Evolutionary conservation across 2,888 invertebrate genomes (phyloP).

Genomic region (Synanthedon andrenaeformis): DNA sequence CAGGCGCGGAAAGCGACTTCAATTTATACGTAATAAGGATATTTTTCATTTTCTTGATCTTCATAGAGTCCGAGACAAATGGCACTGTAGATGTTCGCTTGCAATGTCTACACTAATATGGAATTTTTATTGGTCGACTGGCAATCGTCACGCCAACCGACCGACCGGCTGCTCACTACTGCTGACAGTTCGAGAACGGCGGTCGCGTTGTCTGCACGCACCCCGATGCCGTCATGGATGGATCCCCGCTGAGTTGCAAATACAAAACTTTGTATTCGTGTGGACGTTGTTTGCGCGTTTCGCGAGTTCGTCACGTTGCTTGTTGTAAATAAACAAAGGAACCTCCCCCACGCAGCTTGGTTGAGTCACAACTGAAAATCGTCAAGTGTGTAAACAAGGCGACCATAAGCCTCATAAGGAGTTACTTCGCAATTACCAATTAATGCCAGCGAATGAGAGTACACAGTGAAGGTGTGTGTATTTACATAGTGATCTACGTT

Average conservation of each 20-base stretch:
- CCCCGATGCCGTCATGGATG: conserved; percentile 4
- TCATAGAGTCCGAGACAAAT: conserved; percentile 19
- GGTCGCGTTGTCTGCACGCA: conserved; percentile 36
- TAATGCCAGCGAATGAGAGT: no score
- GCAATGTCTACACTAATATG: conserved; percentile 44
- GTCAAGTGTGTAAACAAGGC: conserved; percentile 28
- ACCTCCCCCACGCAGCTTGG: conserved; percentile 12
- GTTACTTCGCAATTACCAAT: no score
- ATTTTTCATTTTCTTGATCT: no score
- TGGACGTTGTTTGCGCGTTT: conserved; percentile 6
- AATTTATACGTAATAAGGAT: no score
- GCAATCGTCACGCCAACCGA: conserved; percentile 5
- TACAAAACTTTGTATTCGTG: conserved; percentile 10
- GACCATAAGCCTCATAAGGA: neutral
- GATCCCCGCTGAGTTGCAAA: conserved; percentile 8
- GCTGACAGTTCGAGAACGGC: conserved; percentile 44
- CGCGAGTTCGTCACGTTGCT: conserved; percentile 18
- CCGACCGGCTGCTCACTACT: no score
- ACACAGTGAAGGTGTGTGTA: no score
- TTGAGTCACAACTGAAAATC: conserved; percentile 28
- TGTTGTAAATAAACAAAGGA: conserved; percentile 46
- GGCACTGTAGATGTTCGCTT: conserved; percentile 32
- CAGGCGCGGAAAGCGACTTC: no score
- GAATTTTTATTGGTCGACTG: conserved; percentile 33
- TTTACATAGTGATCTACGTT: no score